Conservation (phyloP, 2,113 vertebrate genomes). For the Trogon melanurus region DNA sequence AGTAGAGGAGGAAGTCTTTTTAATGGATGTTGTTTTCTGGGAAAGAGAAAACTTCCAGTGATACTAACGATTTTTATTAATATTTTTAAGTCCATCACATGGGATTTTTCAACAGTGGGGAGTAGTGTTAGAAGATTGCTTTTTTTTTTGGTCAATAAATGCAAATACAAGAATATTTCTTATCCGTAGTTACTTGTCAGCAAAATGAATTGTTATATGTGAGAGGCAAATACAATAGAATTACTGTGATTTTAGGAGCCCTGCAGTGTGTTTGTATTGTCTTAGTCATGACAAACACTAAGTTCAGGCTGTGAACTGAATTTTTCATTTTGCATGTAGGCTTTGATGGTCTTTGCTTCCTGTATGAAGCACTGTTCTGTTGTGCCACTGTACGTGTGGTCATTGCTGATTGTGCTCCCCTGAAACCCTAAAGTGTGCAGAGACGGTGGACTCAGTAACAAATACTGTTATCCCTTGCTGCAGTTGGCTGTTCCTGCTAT, state of each 20-base stretch:
- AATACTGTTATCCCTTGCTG: background rate
- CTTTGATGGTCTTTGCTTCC: background rate
- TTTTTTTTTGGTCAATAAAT: background rate
- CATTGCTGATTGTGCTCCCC: background rate
- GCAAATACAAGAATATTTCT: background rate
- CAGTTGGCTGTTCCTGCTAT: background rate
- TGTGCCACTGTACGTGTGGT: fast-evolving
- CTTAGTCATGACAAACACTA: background rate
- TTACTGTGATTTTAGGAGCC: background rate
- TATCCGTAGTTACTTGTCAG: background rate
- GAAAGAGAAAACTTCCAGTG: background rate
- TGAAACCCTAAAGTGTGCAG: background rate
- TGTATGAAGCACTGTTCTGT: background rate
- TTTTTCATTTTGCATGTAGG: background rate
- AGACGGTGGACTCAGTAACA: background rate
- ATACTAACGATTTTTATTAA: background rate
- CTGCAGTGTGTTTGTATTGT: background rate
- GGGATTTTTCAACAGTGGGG: background rate
- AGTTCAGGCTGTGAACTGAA: background rate
- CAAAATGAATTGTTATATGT: background rate
- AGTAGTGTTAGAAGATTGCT: background rate
- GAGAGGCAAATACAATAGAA: background rate
- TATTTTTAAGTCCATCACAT: background rate
- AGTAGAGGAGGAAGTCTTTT: background rate
- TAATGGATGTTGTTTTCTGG: background rate